Evolutionary conservation across 2,888 invertebrate genomes (phyloP).

Genomic region (Rhogogaster chlorosoma): DNA sequence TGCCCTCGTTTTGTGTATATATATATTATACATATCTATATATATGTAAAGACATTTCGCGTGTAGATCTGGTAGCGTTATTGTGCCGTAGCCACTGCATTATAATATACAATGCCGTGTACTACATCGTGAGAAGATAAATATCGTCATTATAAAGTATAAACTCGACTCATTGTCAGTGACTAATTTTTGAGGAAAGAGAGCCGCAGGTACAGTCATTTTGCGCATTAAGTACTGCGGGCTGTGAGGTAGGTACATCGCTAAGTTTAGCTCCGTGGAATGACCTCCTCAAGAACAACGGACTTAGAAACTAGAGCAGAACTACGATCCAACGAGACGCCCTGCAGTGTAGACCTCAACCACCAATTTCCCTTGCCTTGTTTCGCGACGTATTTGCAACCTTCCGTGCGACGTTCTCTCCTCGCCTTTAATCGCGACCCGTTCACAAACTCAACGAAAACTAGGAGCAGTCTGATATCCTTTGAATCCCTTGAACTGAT

Average conservation of each 20-base stretch:
- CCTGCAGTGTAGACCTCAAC: neutral
- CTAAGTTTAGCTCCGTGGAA: neutral
- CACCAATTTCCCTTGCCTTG: slow-evolving; percentile 15
- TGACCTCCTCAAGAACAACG: slow-evolving; percentile 15
- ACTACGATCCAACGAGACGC: neutral
- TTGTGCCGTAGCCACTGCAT: slow-evolving; percentile 5
- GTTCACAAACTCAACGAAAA: slow-evolving; percentile 2
- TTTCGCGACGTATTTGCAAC: neutral
- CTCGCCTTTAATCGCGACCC: slow-evolving; percentile 2
- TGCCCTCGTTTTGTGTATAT: neutral
- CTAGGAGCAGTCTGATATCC: neutral
- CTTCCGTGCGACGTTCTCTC: neutral
- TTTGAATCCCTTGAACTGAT: slow-evolving; percentile 17
- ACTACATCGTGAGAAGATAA: slow-evolving; percentile 3
- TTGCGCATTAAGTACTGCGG: neutral
- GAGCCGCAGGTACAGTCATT: neutral
- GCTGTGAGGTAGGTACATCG: neutral
- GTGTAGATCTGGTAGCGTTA: neutral
- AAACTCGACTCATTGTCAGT: slow-evolving; percentile 22
- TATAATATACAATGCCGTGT: neutral
- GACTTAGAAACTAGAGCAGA: neutral
- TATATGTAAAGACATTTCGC: neutral
- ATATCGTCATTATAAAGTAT: slow-evolving; percentile 10
- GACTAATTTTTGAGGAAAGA: neutral
- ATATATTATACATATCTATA: neutral